These are phyloP conservation scores for Drosophila melanosoma DNA, from an alignment of 2,888 invertebrate species.

Conservation along the genomic window DNA sequence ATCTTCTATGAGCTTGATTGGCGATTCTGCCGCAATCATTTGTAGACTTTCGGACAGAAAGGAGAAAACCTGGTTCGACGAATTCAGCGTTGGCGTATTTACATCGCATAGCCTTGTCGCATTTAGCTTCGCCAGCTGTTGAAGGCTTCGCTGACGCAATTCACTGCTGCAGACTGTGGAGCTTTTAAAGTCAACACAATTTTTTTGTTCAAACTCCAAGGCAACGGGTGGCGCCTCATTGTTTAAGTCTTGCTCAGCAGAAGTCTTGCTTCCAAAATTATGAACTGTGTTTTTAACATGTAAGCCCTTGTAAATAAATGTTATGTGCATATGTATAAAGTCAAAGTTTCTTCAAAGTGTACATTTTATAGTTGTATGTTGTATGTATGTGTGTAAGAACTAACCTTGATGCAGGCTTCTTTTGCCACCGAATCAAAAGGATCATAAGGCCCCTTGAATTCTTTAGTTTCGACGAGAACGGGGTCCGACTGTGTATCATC, in stretches of 20 bases:
- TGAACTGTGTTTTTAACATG: constrained; percentile 16
- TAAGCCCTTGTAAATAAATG: constrained; percentile 38
- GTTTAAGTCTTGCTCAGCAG: constrained; percentile 32
- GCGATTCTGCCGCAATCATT: constrained; percentile 67
- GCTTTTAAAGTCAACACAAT: constrained; percentile 3
- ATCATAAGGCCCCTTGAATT: constrained; percentile 66
- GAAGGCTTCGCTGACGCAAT: constrained; percentile 30
- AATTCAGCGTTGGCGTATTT: constrained; percentile 33
- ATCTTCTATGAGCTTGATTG: constrained; percentile 60
- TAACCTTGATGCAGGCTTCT: constrained; percentile 67
- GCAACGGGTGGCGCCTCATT: constrained; percentile 60
- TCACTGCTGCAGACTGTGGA: background rate
- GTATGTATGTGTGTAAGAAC: constrained; percentile 6
- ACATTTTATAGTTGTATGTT: background rate
- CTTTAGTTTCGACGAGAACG: constrained; percentile 15
- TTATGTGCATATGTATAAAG: background rate
- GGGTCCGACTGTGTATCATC: constrained; percentile 25
- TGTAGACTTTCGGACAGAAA: constrained; percentile 49
- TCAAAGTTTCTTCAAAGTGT: constrained; percentile 6
- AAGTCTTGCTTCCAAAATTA: background rate
- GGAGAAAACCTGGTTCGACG: background rate
- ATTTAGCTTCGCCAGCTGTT: constrained; percentile 60
- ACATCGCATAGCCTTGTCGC: constrained; percentile 30
- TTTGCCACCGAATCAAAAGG: constrained; percentile 67
- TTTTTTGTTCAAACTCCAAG: constrained; percentile 25